phyloP scores from a whole-genome alignment of 2,797 vertebrate genomes.

The Typhlichthys eigenmanni region DNA sequence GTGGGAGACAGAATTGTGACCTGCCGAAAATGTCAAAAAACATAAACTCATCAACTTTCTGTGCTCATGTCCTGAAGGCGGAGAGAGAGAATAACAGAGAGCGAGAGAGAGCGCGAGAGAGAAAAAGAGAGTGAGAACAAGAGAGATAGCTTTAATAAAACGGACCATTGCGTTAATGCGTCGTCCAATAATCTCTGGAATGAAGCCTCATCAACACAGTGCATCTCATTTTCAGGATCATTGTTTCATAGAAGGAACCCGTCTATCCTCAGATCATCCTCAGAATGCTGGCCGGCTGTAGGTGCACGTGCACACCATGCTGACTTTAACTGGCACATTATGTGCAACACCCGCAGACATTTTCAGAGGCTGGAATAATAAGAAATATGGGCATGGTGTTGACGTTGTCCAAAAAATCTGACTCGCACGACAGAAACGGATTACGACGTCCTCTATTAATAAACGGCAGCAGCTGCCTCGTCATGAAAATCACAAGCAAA shows the following conservation, averaged over 20 bases:
- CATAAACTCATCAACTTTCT: too few relatives aligned
- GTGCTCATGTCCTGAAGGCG: too few relatives aligned
- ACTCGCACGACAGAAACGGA: slow-evolving; percentile 3
- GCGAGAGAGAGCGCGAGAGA: slow-evolving; percentile 7
- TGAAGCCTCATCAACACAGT: slow-evolving; percentile 19
- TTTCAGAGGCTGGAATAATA: slow-evolving; percentile 1
- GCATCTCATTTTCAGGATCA: slow-evolving; percentile 31
- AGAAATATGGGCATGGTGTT: slow-evolving; percentile 1
- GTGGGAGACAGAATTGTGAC: slow-evolving; percentile 9
- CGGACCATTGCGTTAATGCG: slow-evolving; percentile 29
- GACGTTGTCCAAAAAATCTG: slow-evolving; percentile 12
- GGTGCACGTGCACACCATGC: neutral
- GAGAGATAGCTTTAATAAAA: slow-evolving; percentile 49
- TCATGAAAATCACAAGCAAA: slow-evolving; percentile 48
- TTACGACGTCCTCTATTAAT: slow-evolving; percentile 25
- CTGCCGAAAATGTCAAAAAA: too few relatives aligned
- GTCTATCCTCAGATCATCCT: slow-evolving; percentile 6
- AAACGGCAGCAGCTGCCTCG: slow-evolving; percentile 39
- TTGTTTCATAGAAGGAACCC: slow-evolving; percentile 4
- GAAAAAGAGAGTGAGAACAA: slow-evolving; percentile 10
- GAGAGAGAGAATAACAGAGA: slow-evolving; percentile 1
- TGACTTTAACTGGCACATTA: slow-evolving; percentile 4
- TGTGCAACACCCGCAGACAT: neutral
- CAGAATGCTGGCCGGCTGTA: neutral
- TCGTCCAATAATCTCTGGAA: slow-evolving; percentile 32